Evolutionary conservation across 2,888 invertebrate species (phyloP).

Genomic region (Cataglyphis livida): DNA sequence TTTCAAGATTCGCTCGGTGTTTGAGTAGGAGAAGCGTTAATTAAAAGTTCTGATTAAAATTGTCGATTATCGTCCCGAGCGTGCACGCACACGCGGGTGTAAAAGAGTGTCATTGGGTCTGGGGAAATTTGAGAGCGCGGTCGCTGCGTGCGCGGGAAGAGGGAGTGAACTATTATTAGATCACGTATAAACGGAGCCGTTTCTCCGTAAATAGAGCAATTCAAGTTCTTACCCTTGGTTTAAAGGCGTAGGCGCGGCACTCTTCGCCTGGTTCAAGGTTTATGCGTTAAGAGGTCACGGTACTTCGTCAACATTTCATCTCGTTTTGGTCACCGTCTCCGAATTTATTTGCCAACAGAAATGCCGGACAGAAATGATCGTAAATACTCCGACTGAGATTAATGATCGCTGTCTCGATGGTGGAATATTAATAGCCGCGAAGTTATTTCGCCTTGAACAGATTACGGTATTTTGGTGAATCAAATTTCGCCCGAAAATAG

Average conservation of each 20-base stretch:
- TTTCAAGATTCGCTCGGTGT: not conserved
- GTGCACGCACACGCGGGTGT: slow-evolving; percentile 11
- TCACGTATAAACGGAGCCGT: slow-evolving; percentile 64
- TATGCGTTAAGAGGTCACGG: slow-evolving; percentile 63
- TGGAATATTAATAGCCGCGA: not conserved
- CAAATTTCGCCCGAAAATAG: not conserved
- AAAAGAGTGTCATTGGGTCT: slow-evolving; percentile 51
- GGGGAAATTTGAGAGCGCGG: slow-evolving; percentile 67
- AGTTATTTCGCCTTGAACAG: not conserved
- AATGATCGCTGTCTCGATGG: slow-evolving; percentile 10
- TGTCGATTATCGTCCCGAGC: not conserved
- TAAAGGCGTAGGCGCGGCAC: slow-evolving; percentile 63
- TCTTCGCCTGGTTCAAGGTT: slow-evolving; percentile 71
- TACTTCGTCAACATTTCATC: slow-evolving; percentile 33
- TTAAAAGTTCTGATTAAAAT: slow-evolving; percentile 18
- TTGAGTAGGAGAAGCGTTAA: slow-evolving; percentile 3
- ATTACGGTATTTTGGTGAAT: not conserved
- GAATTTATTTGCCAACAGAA: slow-evolving; percentile 21
- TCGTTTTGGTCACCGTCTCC: slow-evolving; percentile 4
- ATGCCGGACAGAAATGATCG: not conserved
- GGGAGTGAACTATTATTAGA: slow-evolving; percentile 70
- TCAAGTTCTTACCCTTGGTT: slow-evolving; percentile 69
- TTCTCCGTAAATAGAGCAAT: slow-evolving; percentile 75
- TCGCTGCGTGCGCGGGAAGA: slow-evolving; percentile 38
- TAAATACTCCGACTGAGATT: slow-evolving; percentile 29